Percentiles rank a stretch among this genome's conserved stretches.
Conservation (phyloP, 1,140 invertebrate species). For the Aphelinus atriplicis region DNA sequence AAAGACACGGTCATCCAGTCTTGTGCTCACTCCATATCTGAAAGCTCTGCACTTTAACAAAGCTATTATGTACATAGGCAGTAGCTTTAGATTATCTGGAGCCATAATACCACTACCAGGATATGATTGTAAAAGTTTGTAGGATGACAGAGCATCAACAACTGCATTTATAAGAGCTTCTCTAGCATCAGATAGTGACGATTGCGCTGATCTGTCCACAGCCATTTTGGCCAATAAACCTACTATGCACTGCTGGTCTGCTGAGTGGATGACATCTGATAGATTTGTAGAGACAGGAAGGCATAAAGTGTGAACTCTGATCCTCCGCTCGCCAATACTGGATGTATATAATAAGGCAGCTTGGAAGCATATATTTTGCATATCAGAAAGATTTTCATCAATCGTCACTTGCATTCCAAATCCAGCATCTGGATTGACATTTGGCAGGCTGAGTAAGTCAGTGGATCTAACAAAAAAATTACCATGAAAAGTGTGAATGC, state of each 20-base stretch:
- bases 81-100: slow-evolving; percentile 78
- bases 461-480: slow-evolving; percentile 99
- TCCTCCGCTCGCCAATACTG: slow-evolving; percentile 96
- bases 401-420: slow-evolving; percentile 98
- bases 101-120: slow-evolving; percentile 76
- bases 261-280: slow-evolving; percentile 86
- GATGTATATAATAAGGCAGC: slow-evolving; percentile 97
- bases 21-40: slow-evolving; percentile 84
- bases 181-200: slow-evolving; percentile 89
- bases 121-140: slow-evolving; percentile 76
- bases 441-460: slow-evolving; percentile 94
- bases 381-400: slow-evolving; percentile 89
- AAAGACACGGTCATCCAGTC: slow-evolving; percentile 91
- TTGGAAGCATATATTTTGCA: slow-evolving; percentile 95
- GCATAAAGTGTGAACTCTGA: slow-evolving; percentile 97
- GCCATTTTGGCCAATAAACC: slow-evolving; percentile 96
- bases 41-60: slow-evolving; percentile 94
- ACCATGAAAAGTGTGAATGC: slow-evolving; percentile 98
- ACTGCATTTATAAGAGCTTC: slow-evolving; percentile 97
- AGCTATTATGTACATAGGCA: slow-evolving; percentile 91
- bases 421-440: slow-evolving; percentile 97
- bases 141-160: slow-evolving; percentile 89
- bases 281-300: slow-evolving; percentile 88
- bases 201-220: slow-evolving; percentile 88
- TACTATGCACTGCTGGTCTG: slow-evolving; percentile 96